phyloP scores from a whole-genome alignment of 1,140 invertebrate genomes.

The Papilio dardanus region DNA sequence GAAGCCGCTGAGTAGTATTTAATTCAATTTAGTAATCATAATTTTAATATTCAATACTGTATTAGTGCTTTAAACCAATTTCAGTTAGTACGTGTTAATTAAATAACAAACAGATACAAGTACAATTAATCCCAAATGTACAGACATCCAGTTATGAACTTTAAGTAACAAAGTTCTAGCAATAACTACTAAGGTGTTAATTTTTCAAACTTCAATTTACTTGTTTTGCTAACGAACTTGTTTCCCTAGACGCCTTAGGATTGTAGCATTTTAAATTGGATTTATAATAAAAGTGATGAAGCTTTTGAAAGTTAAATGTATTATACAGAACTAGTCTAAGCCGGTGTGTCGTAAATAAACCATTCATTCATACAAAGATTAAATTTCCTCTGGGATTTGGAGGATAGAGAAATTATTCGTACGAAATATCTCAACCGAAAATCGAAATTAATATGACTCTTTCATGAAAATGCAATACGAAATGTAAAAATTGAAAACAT shows the following conservation, averaged over 20 bases:
- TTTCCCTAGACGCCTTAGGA: neutral
- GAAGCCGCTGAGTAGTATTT: too few relatives aligned
- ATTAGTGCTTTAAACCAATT: too few relatives aligned
- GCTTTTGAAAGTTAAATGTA: neutral
- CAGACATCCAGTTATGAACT: too few relatives aligned
- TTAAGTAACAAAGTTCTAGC: neutral
- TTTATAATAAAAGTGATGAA: neutral
- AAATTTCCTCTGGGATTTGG: slow-evolving; percentile 8
- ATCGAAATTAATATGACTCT: neutral
- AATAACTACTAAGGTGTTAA: neutral
- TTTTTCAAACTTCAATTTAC: neutral
- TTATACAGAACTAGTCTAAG: slow-evolving; percentile 1
- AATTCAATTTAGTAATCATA: too few relatives aligned
- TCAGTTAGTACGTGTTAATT: too few relatives aligned
- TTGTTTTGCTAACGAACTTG: neutral
- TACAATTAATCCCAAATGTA: too few relatives aligned
- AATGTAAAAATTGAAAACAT: neutral
- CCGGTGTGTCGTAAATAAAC: neutral
- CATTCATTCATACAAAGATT: neutral
- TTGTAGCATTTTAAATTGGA: neutral
- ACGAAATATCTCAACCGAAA: neutral
- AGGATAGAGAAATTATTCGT: neutral
- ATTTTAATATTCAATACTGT: too few relatives aligned
- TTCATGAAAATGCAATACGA: neutral
- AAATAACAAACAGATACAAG: too few relatives aligned